Conservation (phyloP, 2,888 invertebrate genomes). For the Glyphotaelius pellucidus region DNA sequence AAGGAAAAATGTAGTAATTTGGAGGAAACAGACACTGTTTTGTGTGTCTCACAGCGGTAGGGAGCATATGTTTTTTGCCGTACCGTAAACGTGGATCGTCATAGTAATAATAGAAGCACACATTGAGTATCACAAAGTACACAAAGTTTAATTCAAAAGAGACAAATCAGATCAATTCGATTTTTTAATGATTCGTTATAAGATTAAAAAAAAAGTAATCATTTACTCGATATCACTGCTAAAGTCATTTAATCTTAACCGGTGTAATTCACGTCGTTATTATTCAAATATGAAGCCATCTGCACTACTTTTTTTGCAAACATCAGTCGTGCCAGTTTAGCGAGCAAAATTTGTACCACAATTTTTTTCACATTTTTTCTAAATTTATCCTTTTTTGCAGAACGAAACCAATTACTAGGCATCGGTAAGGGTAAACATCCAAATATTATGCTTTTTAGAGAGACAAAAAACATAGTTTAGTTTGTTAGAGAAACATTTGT, state of each 20-base stretch:
- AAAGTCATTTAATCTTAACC: not conserved
- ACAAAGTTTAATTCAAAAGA: not conserved
- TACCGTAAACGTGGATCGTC: too few relatives aligned
- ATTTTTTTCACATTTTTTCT: not conserved
- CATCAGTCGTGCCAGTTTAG: not conserved
- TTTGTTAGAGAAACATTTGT: not conserved
- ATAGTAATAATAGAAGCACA: too few relatives aligned
- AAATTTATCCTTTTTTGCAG: slow-evolving; percentile 29
- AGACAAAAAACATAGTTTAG: not conserved
- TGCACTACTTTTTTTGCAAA: not conserved
- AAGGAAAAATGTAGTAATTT: too few relatives aligned
- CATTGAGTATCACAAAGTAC: too few relatives aligned
- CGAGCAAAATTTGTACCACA: not conserved
- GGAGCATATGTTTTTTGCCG: too few relatives aligned
- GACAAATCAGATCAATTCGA: not conserved
- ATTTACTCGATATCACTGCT: not conserved
- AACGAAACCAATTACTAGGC: slow-evolving; percentile 18
- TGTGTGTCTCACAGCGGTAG: too few relatives aligned
- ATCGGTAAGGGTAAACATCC: slow-evolving; percentile 14
- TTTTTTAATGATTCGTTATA: not conserved
- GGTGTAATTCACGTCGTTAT: not conserved
- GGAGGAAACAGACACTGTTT: too few relatives aligned
- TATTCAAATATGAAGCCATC: not conserved
- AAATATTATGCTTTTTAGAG: not conserved
- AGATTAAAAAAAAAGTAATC: not conserved